Percentiles rank a stretch among this genome's conserved stretches.
These are phyloP conservation scores for Dolichotis patagonum DNA, from an alignment of 2,113 vertebrate genomes.

Conservation along the genomic window DNA sequence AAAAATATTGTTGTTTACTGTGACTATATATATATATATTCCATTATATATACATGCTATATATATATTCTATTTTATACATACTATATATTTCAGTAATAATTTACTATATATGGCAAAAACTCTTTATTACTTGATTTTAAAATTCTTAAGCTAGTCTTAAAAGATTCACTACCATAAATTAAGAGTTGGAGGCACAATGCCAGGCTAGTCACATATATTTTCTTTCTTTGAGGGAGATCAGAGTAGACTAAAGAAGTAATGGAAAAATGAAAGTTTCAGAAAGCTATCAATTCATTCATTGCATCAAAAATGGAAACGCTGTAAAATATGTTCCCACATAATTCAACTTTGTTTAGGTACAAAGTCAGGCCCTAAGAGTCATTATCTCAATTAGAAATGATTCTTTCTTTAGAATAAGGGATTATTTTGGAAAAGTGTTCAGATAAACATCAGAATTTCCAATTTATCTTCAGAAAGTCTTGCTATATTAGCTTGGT, in stretches of 20 bases:
- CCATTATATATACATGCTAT: not conserved
- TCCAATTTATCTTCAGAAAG: not conserved
- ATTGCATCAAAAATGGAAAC: conserved; percentile 45
- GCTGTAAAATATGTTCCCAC: conserved; percentile 15
- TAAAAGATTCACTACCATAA: not conserved
- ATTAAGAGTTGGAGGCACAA: not conserved
- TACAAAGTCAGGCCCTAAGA: not conserved
- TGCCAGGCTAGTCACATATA: not conserved
- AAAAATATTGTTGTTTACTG: not conserved
- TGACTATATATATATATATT: not conserved
- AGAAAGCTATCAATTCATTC: not conserved
- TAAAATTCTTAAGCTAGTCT: not conserved
- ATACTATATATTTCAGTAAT: not conserved
- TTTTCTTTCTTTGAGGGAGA: not conserved
- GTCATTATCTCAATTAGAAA: not conserved
- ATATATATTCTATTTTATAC: not conserved
- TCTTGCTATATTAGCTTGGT: not conserved
- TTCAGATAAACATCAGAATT: conserved; percentile 15
- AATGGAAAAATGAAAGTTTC: not conserved
- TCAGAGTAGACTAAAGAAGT: not conserved
- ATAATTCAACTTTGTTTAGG: not conserved
- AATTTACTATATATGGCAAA: not conserved
- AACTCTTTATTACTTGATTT: not conserved
- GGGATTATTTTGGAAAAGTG: conserved; percentile 11
- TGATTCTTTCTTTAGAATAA: conserved; percentile 35